Base-by-base conservation (phyloP, 2,888 invertebrate species). In the Standfussiana lucernea region DNA sequence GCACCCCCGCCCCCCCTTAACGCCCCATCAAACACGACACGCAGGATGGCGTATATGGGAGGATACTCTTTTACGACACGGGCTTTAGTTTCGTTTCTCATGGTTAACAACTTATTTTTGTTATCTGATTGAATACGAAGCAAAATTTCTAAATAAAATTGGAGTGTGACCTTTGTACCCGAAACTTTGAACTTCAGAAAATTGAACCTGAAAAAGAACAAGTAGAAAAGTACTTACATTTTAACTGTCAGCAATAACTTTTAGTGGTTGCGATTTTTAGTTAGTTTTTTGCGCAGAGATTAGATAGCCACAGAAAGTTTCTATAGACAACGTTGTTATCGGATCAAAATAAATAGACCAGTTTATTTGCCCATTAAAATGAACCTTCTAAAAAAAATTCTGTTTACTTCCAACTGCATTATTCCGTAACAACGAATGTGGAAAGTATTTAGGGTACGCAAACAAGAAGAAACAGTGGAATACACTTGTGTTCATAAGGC, bases 401-500 rank as follows among this genome's bases (percentile, higher is more conserved):
- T 78, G 40, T 77, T 74, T 75, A 80, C 71, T 64, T 78, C 65
- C 40, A 53, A 74, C 72, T 79, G 45, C 64, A 77, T 75, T 75
- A 75, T 85, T 83, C 65, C 64, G 61, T 64, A 72, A 82, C 56
- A 72, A 79, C 62, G 47, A 74, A 84, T 72, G 50, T 64, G 18
- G 37, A 74, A 59, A 40, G 80, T 78, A 86, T 86, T 80, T 77
- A 79, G 86, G 67, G 47, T 81, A 88, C 37, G 59, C 64, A 80
- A 59, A 86, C 71, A 81, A 72, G 75, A 77, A 75, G 75, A 74
- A 79, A 83, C 82, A 85, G 74, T 72, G 77, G 83, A 87, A 86
- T 66, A 85, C 88, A 90, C 88, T 90, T 89, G 88, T 91, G 86
- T 88, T 82, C 76, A 86, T 80, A 80, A 47, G 66, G 56, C 61